phyloP scores from a whole-genome alignment of 2,797 vertebrate species.

The Spea hammondii region DNA sequence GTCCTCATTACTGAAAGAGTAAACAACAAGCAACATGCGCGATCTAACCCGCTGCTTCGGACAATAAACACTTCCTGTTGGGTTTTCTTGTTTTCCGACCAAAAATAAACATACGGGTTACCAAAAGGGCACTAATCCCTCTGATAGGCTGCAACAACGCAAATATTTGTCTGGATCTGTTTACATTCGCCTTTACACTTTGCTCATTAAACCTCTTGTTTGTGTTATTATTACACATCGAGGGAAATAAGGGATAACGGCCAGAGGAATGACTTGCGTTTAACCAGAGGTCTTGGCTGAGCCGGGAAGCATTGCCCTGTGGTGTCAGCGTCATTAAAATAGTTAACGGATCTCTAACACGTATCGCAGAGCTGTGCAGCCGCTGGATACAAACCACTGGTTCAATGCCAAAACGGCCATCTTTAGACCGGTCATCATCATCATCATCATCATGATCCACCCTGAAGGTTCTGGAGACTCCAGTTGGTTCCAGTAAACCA shows the following conservation, averaged over 20 bases:
- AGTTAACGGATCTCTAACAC: no score
- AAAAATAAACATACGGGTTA: not conserved
- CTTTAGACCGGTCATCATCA: no score
- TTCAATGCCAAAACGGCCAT: no score
- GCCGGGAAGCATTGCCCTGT: no score
- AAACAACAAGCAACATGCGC: not conserved
- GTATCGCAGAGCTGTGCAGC: no score
- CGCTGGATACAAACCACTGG: no score
- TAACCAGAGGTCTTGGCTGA: no score
- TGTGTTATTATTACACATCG: not conserved
- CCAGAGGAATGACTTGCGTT: not conserved
- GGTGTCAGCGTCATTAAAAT: no score
- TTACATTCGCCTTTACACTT: not conserved
- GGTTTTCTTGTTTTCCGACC: constrained; percentile 1
- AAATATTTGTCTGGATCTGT: not conserved
- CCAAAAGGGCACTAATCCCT: not conserved
- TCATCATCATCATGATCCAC: no score
- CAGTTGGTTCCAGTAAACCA: no score
- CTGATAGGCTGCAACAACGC: not conserved
- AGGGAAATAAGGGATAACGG: not conserved
- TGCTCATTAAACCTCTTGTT: not conserved
- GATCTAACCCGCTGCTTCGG: constrained; percentile 3
- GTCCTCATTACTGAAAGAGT: constrained; percentile 4
- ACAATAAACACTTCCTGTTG: no score
- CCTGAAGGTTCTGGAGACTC: no score